Conservation (phyloP, 2,888 invertebrate species). For the Chaitophorus viminalis region DNA sequence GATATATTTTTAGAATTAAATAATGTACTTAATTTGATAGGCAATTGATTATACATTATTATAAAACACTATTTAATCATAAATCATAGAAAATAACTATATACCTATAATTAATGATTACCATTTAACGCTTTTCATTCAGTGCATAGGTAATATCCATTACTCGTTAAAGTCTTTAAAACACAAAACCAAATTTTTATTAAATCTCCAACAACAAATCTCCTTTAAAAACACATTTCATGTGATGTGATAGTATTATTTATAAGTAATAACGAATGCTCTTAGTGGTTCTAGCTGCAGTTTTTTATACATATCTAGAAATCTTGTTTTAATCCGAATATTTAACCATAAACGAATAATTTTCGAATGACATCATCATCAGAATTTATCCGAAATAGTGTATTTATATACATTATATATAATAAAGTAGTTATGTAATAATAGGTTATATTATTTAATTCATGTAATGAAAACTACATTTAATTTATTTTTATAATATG, state of each 20-base stretch:
- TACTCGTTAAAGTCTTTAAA: too few relatives aligned
- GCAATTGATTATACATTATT: too few relatives aligned
- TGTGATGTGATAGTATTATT: background rate
- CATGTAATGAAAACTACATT: background rate
- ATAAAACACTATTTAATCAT: background rate
- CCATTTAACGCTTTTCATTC: background rate
- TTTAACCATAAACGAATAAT: conserved; percentile 10
- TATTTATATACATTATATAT: background rate
- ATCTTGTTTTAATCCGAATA: background rate
- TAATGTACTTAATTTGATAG: too few relatives aligned
- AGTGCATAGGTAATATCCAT: background rate
- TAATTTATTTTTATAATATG: background rate
- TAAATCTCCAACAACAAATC: background rate
- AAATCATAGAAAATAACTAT: background rate
- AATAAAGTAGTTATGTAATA: background rate
- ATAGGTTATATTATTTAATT: background rate
- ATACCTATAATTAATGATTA: background rate
- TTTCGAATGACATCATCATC: background rate
- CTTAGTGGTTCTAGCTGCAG: background rate
- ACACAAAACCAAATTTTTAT: background rate
- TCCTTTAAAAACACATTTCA: conserved; percentile 24
- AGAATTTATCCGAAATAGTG: background rate
- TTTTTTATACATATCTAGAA: background rate
- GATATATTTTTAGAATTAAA: too few relatives aligned
- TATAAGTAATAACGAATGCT: background rate